These are phyloP conservation scores for Chlorodrepanis virens DNA, from an alignment of 2,113 vertebrate genomes.

Conservation along the genomic window DNA sequence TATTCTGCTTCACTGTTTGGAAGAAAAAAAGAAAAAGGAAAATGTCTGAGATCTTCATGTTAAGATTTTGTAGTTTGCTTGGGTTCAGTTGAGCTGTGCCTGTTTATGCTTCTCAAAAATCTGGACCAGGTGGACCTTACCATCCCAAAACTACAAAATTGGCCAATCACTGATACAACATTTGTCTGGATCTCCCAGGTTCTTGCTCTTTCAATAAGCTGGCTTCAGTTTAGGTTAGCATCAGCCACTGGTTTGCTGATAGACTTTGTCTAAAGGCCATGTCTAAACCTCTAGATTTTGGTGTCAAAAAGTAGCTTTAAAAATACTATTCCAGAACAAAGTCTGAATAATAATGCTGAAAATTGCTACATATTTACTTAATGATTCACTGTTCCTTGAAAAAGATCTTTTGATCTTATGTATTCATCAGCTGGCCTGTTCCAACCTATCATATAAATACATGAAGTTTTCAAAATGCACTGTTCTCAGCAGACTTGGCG, in stretches of 20 bases:
- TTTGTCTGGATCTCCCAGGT: background rate
- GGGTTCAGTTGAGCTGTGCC: background rate
- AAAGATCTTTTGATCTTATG: background rate
- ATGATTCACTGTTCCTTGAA: background rate
- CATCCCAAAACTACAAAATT: background rate
- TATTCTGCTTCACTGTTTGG: background rate
- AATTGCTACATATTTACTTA: background rate
- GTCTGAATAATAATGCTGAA: background rate
- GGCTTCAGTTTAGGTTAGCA: background rate
- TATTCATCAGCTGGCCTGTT: background rate
- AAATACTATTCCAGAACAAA: background rate
- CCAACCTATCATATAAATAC: background rate
- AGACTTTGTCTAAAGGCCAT: background rate
- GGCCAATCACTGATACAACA: background rate
- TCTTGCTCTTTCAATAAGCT: background rate
- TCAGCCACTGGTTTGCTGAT: background rate
- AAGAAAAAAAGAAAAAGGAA: background rate
- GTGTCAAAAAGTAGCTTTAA: background rate
- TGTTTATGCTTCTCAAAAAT: background rate
- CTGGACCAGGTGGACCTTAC: background rate
- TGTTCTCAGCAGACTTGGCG: background rate
- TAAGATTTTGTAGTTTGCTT: background rate
- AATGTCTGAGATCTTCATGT: background rate
- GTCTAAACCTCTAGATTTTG: background rate
- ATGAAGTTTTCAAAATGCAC: background rate